Percentiles rank a stretch among this genome's conserved stretches.
phyloP scores from a whole-genome alignment of 2,113 vertebrate genomes.

The Lycaon pictus region DNA sequence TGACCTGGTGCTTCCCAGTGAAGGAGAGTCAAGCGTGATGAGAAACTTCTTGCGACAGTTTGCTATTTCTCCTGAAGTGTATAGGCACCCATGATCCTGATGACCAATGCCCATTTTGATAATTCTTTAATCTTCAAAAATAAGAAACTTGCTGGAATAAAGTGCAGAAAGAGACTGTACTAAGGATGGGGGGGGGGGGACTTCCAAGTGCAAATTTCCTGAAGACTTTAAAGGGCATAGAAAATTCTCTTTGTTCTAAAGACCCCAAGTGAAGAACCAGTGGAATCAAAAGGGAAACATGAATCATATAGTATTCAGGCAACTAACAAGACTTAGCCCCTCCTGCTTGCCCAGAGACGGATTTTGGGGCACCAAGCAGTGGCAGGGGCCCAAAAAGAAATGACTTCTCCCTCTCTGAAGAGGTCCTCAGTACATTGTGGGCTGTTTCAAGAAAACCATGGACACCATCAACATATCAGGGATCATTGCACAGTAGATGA shows the following conservation, averaged over 20 bases:
- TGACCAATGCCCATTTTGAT: background rate
- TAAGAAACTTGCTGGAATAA: background rate
- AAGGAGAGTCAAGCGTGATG: background rate
- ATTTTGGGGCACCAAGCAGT: background rate
- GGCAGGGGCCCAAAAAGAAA: background rate
- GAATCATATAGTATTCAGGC: background rate
- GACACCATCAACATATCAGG: background rate
- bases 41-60: background rate
- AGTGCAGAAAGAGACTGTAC: background rate
- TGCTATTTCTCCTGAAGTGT: background rate
- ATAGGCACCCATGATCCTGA: background rate
- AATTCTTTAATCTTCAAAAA: background rate
- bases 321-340: background rate
- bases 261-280: background rate
- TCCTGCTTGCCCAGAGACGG: background rate
- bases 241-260: background rate
- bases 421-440: background rate
- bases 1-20: background rate
- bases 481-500: background rate
- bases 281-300: background rate
- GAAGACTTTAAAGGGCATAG: background rate
- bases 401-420: background rate
- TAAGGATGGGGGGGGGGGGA: background rate
- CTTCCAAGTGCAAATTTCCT: background rate
- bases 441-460: background rate